Conservation (phyloP, 2,888 invertebrate genomes). For the Tipula confusa region DNA sequence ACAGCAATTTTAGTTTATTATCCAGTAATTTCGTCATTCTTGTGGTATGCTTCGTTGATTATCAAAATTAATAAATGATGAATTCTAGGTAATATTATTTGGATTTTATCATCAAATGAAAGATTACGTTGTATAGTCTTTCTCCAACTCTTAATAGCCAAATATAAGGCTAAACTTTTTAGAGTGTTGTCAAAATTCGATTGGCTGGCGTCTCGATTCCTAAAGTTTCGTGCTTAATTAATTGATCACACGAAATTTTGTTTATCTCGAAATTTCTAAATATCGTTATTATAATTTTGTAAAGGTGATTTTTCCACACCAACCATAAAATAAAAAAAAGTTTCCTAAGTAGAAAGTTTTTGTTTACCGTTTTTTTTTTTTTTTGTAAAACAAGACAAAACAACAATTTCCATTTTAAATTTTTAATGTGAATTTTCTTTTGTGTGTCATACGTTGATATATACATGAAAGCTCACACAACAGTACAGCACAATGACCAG, state of each 20-base stretch:
- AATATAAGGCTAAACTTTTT: too few relatives aligned
- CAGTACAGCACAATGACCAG: not conserved
- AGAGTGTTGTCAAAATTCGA: too few relatives aligned
- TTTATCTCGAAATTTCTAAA: not conserved
- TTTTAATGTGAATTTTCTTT: slow-evolving; percentile 25
- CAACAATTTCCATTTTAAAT: slow-evolving; percentile 4
- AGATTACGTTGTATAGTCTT: too few relatives aligned
- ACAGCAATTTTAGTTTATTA: too few relatives aligned
- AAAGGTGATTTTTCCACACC: slow-evolving; percentile 1
- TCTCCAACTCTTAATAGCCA: too few relatives aligned
- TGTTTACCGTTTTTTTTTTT: not conserved
- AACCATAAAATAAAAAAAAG: not conserved
- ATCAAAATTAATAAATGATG: too few relatives aligned
- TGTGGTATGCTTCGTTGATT: too few relatives aligned
- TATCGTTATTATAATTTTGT: not conserved
- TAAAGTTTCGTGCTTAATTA: not conserved
- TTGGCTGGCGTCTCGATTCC: too few relatives aligned
- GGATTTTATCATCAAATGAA: too few relatives aligned
- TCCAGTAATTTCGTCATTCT: too few relatives aligned
- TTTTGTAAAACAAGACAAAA: not conserved
- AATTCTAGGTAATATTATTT: too few relatives aligned
- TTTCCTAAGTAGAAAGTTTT: not conserved
- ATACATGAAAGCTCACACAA: not conserved
- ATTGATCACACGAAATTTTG: slow-evolving; percentile 3
- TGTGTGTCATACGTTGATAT: not conserved